Conservation (phyloP, 2,888 invertebrate genomes). For the Diaphora mendica region DNA sequence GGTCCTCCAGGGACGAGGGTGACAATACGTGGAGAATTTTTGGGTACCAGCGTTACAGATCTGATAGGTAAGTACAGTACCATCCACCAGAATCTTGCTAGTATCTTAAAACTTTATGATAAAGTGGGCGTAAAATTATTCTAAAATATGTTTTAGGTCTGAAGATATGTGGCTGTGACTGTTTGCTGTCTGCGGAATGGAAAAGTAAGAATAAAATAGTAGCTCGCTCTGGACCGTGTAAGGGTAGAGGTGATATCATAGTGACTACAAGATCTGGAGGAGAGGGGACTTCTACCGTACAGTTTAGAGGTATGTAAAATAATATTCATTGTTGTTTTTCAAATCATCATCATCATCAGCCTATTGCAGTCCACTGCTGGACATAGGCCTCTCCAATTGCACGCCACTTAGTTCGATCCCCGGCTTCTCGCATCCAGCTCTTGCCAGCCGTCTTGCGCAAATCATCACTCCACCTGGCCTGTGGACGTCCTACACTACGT, state of each 20-base stretch:
- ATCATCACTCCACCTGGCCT: no score
- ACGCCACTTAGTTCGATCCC: no score
- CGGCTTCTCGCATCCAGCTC: no score
- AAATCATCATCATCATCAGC: no score
- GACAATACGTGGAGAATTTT: constrained; percentile 97
- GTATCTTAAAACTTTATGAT: background rate
- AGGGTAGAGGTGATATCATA: constrained; percentile 96
- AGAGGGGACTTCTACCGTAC: constrained; percentile 95
- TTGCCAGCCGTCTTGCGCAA: no score
- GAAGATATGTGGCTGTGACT: constrained; percentile 98
- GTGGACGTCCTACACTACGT: no score
- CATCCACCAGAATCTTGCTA: background rate
- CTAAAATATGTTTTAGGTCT: constrained; percentile 87
- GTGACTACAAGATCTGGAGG: constrained; percentile 95
- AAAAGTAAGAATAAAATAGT: constrained; percentile 98
- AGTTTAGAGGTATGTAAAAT: constrained; percentile 89
- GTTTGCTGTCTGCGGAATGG: constrained; percentile 98
- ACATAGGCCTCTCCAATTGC: no score
- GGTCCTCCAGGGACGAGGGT: constrained; percentile 98
- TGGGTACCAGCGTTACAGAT: constrained; percentile 95
- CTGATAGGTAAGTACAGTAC: constrained; percentile 88
- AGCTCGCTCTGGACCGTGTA: constrained; percentile 96
- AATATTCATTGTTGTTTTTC: background rate
- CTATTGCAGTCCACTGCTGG: no score
- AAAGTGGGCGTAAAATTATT: constrained; percentile 37